phyloP scores from a whole-genome alignment of 2,797 vertebrate genomes.

The Melanotaenia boesemani region DNA sequence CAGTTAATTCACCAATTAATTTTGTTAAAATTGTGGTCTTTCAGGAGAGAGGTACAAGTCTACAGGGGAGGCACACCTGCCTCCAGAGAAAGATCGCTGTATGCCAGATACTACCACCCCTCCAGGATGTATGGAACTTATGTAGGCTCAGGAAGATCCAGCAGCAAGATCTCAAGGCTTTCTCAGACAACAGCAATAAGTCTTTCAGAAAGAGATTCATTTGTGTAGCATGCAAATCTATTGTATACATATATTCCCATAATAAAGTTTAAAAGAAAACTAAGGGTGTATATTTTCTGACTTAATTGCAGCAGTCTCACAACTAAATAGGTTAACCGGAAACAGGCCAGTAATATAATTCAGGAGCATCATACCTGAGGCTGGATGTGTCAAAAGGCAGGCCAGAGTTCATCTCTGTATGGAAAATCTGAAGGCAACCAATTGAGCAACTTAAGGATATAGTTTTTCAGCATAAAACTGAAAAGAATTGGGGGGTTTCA shows the following conservation, averaged over 20 bases:
- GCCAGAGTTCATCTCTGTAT: too few relatives aligned
- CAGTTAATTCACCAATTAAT: background rate
- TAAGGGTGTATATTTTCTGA: too few relatives aligned
- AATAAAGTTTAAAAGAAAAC: too few relatives aligned
- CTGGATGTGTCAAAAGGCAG: background rate
- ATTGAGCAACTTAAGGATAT: background rate
- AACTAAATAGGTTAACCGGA: too few relatives aligned
- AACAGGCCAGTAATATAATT: background rate
- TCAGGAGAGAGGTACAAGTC: conserved; percentile 47
- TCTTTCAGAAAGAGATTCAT: conserved; percentile 77
- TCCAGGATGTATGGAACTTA: conserved; percentile 61
- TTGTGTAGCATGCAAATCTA: conserved; percentile 69
- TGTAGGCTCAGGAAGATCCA: conserved; percentile 47
- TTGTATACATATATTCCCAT: background rate
- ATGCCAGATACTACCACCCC: conserved; percentile 69
- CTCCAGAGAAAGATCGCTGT: conserved; percentile 60
- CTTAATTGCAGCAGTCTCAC: background rate
- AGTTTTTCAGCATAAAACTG: background rate
- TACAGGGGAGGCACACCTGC: conserved; percentile 56
- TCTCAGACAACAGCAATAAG: conserved; percentile 65
- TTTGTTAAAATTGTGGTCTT: conserved; percentile 10
- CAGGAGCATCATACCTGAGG: background rate
- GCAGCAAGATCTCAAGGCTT: conserved; percentile 68
- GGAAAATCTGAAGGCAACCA: background rate
- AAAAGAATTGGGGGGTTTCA: background rate